These are phyloP conservation scores for Pteromalus puparum DNA, from an alignment of 1,140 invertebrate species.

Conservation along the genomic window DNA sequence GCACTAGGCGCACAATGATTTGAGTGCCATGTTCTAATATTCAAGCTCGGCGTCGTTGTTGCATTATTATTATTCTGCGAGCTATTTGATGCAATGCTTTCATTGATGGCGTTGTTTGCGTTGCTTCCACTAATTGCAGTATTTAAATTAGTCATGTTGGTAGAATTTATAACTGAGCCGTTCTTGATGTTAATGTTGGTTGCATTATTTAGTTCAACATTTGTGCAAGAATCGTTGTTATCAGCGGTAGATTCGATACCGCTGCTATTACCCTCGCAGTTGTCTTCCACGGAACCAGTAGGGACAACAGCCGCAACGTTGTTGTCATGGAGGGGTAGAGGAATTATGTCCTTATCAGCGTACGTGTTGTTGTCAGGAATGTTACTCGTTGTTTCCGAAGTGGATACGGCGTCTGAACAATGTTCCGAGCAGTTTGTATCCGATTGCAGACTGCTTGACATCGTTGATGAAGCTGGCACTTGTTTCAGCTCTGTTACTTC, in stretches of 20 bases:
- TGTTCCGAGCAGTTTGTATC: constrained; percentile 65
- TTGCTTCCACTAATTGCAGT: constrained; percentile 70
- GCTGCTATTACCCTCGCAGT: constrained; percentile 44
- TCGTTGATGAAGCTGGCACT: constrained; percentile 9
- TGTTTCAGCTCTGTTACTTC: constrained; percentile 36
- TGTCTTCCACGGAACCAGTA: background rate
- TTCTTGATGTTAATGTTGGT: constrained; percentile 78
- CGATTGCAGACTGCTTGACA: constrained; percentile 58
- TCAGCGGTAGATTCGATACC: background rate
- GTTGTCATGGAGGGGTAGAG: constrained; percentile 34
- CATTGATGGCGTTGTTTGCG: constrained; percentile 72
- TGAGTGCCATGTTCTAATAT: constrained; percentile 31
- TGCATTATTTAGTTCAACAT: constrained; percentile 74
- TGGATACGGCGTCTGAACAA: constrained; percentile 54
- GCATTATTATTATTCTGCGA: constrained; percentile 62
- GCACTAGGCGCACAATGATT: constrained; percentile 20
- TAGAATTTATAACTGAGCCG: constrained; percentile 69
- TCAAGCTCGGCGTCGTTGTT: constrained; percentile 24
- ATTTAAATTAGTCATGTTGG: constrained; percentile 67
- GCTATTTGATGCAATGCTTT: constrained; percentile 72
- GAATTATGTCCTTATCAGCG: constrained; percentile 48
- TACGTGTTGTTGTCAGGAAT: constrained; percentile 57
- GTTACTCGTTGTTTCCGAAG: constrained; percentile 50
- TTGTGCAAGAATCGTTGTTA: constrained; percentile 66
- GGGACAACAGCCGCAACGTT: constrained; percentile 51